phyloP scores from a whole-genome alignment of 2,113 vertebrate species.

The Calyptomena viridis region DNA sequence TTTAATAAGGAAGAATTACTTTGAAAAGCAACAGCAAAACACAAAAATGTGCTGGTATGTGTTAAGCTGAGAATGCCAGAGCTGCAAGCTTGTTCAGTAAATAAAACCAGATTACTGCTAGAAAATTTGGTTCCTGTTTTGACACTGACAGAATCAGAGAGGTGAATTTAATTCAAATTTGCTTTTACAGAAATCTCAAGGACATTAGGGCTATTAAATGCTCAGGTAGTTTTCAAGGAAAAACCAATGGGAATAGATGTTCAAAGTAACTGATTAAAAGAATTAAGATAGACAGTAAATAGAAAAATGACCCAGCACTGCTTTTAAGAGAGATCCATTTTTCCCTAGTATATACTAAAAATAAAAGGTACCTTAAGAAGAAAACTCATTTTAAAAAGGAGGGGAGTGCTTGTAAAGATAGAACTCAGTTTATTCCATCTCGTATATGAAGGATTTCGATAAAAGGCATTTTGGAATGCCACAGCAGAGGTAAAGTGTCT shows the following conservation, averaged over 20 bases:
- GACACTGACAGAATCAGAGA: not conserved
- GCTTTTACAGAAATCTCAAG: not conserved
- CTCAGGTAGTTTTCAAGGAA: not conserved
- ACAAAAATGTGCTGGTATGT: not conserved
- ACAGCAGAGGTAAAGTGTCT: not conserved
- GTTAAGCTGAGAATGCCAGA: not conserved
- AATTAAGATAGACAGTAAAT: not conserved
- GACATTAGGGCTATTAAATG: not conserved
- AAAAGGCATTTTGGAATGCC: not conserved
- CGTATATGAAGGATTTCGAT: not conserved
- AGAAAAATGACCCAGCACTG: not conserved
- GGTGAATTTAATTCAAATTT: not conserved
- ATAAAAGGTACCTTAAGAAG: not conserved
- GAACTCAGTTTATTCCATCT: not conserved
- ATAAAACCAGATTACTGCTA: not conserved
- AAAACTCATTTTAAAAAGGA: not conserved
- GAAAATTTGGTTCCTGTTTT: not conserved
- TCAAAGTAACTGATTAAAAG: not conserved
- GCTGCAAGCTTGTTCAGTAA: not conserved
- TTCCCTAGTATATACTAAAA: not conserved
- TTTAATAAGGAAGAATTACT: not conserved
- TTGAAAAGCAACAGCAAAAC: not conserved
- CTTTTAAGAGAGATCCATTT: not conserved
- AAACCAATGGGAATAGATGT: not conserved
- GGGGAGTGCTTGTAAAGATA: not conserved